Percentiles rank a stretch among this genome's conserved stretches.
These are phyloP conservation scores for Timema podura DNA, from an alignment of 2,888 invertebrate species.

Conservation along the genomic window DNA sequence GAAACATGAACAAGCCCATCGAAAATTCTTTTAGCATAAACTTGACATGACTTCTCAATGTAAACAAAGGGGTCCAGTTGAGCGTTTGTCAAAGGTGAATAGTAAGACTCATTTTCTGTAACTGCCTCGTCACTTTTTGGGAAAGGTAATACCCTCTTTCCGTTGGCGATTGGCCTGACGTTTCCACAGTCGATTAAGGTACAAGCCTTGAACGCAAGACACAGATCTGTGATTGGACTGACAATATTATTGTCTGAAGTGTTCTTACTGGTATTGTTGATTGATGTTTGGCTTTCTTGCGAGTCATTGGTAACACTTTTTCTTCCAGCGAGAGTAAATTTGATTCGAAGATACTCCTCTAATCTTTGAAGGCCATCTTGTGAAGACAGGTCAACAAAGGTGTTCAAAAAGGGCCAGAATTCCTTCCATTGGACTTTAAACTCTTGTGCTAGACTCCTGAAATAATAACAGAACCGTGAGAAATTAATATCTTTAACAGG, in stretches of 20 bases:
- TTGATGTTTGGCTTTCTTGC: background rate
- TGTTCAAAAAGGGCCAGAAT: conserved; percentile 86
- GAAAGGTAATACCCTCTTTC: too few species aligned
- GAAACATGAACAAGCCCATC: conserved; percentile 58
- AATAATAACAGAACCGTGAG: conserved; percentile 29
- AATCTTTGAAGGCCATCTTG: conserved; percentile 67
- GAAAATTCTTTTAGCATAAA: conserved; percentile 66
- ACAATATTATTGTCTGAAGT: conserved; percentile 28
- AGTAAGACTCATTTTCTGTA: background rate
- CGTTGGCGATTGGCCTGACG: background rate
- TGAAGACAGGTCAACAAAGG: conserved; percentile 72
- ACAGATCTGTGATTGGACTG: conserved; percentile 59
- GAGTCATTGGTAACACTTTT: background rate
- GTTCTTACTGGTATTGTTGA: background rate
- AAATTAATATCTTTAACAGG: too few species aligned
- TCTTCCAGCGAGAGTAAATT: conserved; percentile 40
- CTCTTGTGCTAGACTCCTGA: conserved; percentile 64
- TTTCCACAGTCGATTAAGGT: conserved; percentile 43
- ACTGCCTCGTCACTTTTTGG: background rate
- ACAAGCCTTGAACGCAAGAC: conserved; percentile 55
- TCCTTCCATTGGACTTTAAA: conserved; percentile 81
- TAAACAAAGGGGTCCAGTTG: conserved; percentile 48
- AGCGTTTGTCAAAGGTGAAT: conserved; percentile 13
- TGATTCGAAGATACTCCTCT: conserved; percentile 66
- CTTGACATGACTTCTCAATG: conserved; percentile 51